These are phyloP conservation scores for Mugil cephalus DNA, from an alignment of 2,113 vertebrate genomes.

Conservation along the genomic window DNA sequence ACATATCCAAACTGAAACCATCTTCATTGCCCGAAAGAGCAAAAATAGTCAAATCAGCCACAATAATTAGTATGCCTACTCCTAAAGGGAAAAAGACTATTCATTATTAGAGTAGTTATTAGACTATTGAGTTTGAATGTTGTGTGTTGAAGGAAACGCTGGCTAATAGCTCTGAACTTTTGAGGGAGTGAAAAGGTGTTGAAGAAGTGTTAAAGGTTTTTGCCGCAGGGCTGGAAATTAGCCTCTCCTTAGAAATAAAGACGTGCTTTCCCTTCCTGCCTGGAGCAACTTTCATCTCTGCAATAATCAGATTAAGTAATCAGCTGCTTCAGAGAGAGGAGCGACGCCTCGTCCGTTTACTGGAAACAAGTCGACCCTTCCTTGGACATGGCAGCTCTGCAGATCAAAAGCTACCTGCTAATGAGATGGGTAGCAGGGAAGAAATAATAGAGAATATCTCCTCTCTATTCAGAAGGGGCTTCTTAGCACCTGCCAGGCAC, in stretches of 20 bases:
- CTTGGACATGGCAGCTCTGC: slow-evolving; percentile 35
- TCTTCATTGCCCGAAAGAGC: background rate
- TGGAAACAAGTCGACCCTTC: slow-evolving; percentile 28
- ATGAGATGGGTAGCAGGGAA: slow-evolving; percentile 36
- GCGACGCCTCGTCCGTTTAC: slow-evolving; percentile 19
- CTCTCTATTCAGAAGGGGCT: slow-evolving; percentile 35
- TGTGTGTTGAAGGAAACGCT: background rate
- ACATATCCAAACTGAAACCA: background rate
- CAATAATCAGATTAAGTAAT: slow-evolving; percentile 49
- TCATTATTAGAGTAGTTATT: too few species aligned
- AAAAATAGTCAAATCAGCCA: background rate
- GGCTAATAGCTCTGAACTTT: slow-evolving; percentile 15
- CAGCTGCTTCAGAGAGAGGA: slow-evolving; percentile 1
- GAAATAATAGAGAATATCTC: slow-evolving; percentile 18
- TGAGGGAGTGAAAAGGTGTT: slow-evolving; percentile 23
- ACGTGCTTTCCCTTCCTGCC: slow-evolving; percentile 32
- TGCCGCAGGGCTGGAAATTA: slow-evolving; percentile 44
- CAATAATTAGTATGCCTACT: background rate
- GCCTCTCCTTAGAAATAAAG: slow-evolving; percentile 56
- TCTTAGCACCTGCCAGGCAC: slow-evolving; percentile 56
- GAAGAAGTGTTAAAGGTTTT: slow-evolving; percentile 24
- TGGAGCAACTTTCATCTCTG: slow-evolving; percentile 40
- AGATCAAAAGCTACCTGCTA: slow-evolving; percentile 61
- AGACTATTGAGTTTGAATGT: too few species aligned
- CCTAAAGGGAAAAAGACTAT: background rate